Evolutionary conservation across 1,140 invertebrate species (phyloP).

Genomic region (Drosophila sucinea): DNA sequence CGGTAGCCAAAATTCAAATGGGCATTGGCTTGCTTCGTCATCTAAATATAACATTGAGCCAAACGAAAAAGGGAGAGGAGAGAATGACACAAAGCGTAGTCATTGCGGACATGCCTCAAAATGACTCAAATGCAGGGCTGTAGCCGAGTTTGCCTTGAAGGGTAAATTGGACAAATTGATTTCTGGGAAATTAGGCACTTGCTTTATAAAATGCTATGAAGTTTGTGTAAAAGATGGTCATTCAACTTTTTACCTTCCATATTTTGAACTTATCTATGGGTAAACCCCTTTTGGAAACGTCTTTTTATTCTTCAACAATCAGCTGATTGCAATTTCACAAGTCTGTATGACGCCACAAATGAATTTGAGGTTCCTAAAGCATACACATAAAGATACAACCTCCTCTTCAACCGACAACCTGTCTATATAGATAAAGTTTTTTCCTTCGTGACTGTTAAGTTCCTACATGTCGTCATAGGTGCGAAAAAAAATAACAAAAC

Average conservation of each 20-base stretch:
- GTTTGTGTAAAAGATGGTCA: too few relatives aligned
- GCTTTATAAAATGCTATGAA: too few relatives aligned
- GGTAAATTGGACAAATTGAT: not conserved
- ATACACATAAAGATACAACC: not conserved
- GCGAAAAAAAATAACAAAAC: slow-evolving; percentile 1
- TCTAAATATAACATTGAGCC: not conserved
- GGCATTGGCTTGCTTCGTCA: slow-evolving; percentile 7
- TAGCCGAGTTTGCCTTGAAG: not conserved
- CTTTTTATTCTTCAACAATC: not conserved
- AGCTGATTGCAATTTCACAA: slow-evolving; percentile 42
- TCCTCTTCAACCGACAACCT: not conserved
- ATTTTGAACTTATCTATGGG: too few relatives aligned
- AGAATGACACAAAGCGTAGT: not conserved
- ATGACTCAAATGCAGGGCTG: slow-evolving; percentile 29
- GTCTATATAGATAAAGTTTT: not conserved
- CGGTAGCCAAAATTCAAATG: slow-evolving; percentile 16
- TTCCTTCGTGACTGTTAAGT: not conserved
- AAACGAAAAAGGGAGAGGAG: not conserved
- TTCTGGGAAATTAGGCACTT: not conserved
- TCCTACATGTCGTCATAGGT: slow-evolving; percentile 9
- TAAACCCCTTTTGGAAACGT: not conserved
- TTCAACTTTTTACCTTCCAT: too few relatives aligned
- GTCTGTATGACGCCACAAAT: slow-evolving; percentile 36
- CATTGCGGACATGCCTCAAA: slow-evolving; percentile 38
- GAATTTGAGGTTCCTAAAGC: not conserved